These are phyloP conservation scores for Euura lappo DNA, from an alignment of 1,140 invertebrate genomes.

Conservation along the genomic window DNA sequence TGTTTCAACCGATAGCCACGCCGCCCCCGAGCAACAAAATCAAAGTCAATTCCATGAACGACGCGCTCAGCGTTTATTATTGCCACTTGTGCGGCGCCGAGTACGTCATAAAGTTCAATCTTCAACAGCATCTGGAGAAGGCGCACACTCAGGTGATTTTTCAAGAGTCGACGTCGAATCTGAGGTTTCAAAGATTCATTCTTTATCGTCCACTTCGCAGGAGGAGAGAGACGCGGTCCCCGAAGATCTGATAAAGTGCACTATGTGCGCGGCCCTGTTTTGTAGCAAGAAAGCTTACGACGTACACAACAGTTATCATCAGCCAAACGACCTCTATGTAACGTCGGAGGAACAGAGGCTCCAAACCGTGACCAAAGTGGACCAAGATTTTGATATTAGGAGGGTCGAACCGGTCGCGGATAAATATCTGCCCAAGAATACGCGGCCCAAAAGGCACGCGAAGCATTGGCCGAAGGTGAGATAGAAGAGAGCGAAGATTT, in stretches of 20 bases:
- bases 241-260: constrained; percentile 66
- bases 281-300: constrained; percentile 72
- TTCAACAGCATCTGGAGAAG: constrained; percentile 68
- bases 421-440: constrained; percentile 54
- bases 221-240: constrained; percentile 63
- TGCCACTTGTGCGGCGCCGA: constrained; percentile 73
- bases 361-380: constrained; percentile 63
- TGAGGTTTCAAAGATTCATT: not conserved
- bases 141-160: constrained; percentile 57
- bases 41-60: constrained; percentile 63
- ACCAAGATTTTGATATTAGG: constrained; percentile 67
- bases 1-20: constrained; percentile 61
- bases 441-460: constrained; percentile 27
- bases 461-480: constrained; percentile 38
- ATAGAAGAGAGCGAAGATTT: too few relatives aligned
- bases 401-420: constrained; percentile 57
- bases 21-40: constrained; percentile 67
- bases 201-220: constrained; percentile 32
- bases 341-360: constrained; percentile 68
- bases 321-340: constrained; percentile 68
- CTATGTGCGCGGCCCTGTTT: constrained; percentile 70
- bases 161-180: not conserved
- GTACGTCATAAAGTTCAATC: constrained; percentile 72
- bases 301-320: constrained; percentile 69
- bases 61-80: constrained; percentile 68